Percentiles rank a stretch among this genome's conserved stretches.
Conservation (phyloP, 2,888 invertebrate species). For the Philaethria dido region DNA sequence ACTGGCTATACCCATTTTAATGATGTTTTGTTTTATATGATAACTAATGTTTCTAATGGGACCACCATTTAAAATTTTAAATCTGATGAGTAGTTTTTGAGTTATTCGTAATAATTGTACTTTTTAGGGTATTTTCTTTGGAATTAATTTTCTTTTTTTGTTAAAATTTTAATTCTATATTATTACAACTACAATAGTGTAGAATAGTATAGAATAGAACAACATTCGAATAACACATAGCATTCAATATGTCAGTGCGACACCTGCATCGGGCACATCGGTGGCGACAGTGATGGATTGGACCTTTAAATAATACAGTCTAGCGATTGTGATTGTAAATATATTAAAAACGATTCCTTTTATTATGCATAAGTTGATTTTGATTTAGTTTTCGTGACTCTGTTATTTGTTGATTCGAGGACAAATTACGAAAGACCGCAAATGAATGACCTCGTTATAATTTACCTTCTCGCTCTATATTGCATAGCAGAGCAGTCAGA, state of each 20-base stretch:
- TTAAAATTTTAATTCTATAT: too few species aligned
- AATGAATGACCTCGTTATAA: too few species aligned
- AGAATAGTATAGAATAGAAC: conserved; percentile 15
- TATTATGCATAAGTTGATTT: neutral
- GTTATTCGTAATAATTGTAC: too few species aligned
- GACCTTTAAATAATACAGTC: conserved; percentile 51
- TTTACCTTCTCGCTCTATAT: too few species aligned
- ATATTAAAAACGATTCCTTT: conserved; percentile 22
- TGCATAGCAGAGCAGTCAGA: too few species aligned
- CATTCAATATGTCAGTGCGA: conserved; percentile 48
- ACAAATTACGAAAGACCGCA: neutral
- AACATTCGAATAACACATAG: conserved; percentile 34
- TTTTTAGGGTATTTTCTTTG: too few species aligned
- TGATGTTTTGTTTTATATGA: too few species aligned
- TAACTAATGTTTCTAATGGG: too few species aligned
- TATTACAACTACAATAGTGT: neutral
- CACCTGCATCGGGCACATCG: conserved; percentile 49
- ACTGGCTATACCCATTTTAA: too few species aligned
- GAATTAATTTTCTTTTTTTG: too few species aligned
- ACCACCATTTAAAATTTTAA: too few species aligned
- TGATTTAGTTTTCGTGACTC: neutral
- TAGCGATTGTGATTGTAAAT: conserved; percentile 32
- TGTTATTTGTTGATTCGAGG: neutral
- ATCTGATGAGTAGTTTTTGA: too few species aligned
- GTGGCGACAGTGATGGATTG: conserved; percentile 52